These are phyloP conservation scores for Gallinago media DNA, from an alignment of 2,113 vertebrate genomes.

Conservation along the genomic window DNA sequence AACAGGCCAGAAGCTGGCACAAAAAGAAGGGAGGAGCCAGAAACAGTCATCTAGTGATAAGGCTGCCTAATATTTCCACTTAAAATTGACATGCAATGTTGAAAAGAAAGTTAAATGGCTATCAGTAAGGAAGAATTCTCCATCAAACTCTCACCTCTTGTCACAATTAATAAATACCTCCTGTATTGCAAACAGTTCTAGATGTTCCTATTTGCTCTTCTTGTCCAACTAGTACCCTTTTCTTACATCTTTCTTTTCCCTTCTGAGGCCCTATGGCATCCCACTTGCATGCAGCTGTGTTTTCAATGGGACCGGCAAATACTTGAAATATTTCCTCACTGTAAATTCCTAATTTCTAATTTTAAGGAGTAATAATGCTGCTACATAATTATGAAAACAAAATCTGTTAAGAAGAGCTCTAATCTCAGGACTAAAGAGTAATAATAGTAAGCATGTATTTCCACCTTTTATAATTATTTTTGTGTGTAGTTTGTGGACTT, in stretches of 20 bases:
- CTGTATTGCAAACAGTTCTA: neutral
- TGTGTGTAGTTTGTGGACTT: neutral
- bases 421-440: neutral
- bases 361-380: neutral
- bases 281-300: neutral
- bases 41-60: neutral
- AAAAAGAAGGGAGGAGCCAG: neutral
- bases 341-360: neutral
- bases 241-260: neutral
- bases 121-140: neutral
- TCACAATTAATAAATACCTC: neutral
- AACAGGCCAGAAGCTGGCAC: neutral
- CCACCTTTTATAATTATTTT: neutral
- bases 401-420: neutral
- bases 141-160: neutral
- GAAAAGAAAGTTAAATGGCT: neutral
- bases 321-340: neutral
- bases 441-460: neutral
- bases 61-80: neutral
- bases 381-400: neutral
- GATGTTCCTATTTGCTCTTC: neutral
- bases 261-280: neutral
- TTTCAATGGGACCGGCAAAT: neutral
- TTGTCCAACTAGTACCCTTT: neutral
- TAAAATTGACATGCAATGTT: neutral